Conservation (phyloP, 2,113 vertebrate species). For the Micronisus gabar region DNA sequence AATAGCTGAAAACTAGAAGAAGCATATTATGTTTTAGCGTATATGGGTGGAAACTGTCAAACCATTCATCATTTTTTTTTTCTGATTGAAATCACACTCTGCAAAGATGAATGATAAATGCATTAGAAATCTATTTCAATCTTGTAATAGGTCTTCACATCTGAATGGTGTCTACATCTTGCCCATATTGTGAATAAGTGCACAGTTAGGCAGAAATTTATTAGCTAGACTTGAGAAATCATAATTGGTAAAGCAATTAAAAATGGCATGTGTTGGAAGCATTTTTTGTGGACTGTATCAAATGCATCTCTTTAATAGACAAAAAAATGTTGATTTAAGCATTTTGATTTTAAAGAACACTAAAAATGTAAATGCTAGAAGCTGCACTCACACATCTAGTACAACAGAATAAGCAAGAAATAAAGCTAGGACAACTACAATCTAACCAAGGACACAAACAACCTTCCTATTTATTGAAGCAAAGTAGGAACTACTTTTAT, state of each 20-base stretch:
- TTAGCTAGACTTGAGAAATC: slow-evolving; percentile 4
- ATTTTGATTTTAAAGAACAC: slow-evolving; percentile 29
- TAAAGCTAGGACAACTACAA: slow-evolving; percentile 22
- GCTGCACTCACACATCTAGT: background rate
- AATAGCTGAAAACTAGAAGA: slow-evolving; percentile 62
- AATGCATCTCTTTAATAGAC: background rate
- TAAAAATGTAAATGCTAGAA: slow-evolving; percentile 36
- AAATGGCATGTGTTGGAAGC: slow-evolving; percentile 1
- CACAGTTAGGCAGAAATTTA: slow-evolving; percentile 39
- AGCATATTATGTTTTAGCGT: slow-evolving; percentile 66
- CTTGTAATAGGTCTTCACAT: slow-evolving; percentile 72
- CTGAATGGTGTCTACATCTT: slow-evolving; percentile 53
- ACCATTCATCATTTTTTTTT: slow-evolving; percentile 66
- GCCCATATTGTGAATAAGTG: slow-evolving; percentile 14
- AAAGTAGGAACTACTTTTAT: slow-evolving; percentile 47
- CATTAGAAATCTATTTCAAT: slow-evolving; percentile 72
- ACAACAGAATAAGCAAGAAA: slow-evolving; percentile 25
- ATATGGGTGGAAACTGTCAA: slow-evolving; percentile 62
- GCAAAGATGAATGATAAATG: slow-evolving; percentile 73
- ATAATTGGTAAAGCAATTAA: slow-evolving; percentile 61
- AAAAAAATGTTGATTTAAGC: background rate
- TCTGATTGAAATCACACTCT: slow-evolving; percentile 70
- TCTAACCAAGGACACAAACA: slow-evolving; percentile 42
- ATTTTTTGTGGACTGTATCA: background rate
- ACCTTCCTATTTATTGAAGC: slow-evolving; percentile 46